phyloP scores from a whole-genome alignment of 2,113 vertebrate species.

The Amia ocellicauda region DNA sequence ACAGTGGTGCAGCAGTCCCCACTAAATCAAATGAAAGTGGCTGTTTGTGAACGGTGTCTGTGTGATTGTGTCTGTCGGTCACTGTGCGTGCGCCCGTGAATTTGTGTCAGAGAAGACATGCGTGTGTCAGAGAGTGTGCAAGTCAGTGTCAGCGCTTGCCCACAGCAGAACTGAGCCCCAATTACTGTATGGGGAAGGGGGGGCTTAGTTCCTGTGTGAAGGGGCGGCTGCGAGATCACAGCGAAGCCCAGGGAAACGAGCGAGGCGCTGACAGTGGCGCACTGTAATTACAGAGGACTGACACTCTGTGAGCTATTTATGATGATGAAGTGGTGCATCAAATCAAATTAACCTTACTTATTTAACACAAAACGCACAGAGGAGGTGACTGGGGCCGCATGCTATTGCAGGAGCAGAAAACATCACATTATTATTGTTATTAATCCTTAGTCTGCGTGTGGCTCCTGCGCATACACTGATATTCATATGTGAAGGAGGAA shows the following conservation, averaged over 20 bases:
- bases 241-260: constrained; percentile 25
- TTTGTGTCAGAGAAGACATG: neutral
- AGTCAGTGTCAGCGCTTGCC: constrained; percentile 27
- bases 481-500: neutral
- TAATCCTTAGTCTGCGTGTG: neutral
- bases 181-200: constrained; percentile 30
- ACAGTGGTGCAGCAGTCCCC: no score
- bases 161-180: constrained; percentile 31
- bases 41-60: no score
- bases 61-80: no score
- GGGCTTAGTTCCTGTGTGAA: constrained; percentile 19
- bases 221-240: constrained; percentile 24
- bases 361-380: constrained; percentile 40
- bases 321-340: constrained; percentile 58
- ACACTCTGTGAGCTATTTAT: constrained; percentile 54
- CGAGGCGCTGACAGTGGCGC: constrained; percentile 38
- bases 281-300: constrained; percentile 48
- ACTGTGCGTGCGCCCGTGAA: neutral
- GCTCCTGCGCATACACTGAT: neutral
- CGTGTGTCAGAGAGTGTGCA: neutral
- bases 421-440: neutral
- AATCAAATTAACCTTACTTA: constrained; percentile 60
- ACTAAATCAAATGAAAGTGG: no score
- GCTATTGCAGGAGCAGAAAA: constrained; percentile 5
- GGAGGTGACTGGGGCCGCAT: constrained; percentile 13